Conservation (phyloP, 2,113 vertebrate species). For the Podilymbus podiceps region DNA sequence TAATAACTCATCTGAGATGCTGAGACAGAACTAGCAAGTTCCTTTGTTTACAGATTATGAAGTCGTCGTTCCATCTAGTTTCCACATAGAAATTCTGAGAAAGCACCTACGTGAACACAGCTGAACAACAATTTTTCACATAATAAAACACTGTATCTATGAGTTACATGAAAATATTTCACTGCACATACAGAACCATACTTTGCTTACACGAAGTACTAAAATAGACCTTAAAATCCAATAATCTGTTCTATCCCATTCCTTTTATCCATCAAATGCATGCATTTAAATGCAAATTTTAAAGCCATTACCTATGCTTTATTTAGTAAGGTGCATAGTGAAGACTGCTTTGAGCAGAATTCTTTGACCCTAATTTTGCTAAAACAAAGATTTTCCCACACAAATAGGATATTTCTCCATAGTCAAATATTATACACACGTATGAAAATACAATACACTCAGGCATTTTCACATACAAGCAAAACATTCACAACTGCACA, state of each 20-base stretch:
- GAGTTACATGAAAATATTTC: neutral
- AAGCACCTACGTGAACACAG: neutral
- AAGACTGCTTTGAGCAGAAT: neutral
- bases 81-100: neutral
- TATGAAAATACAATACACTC: neutral
- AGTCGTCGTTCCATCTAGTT: neutral
- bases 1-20: neutral
- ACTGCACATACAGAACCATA: neutral
- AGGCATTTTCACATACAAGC: neutral
- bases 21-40: neutral
- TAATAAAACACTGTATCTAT: neutral
- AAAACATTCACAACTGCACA: neutral
- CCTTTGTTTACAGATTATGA: neutral
- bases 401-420: neutral
- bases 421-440: rapidly evolving
- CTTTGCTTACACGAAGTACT: neutral
- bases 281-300: neutral
- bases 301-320: neutral
- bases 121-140: neutral
- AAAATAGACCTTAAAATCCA: neutral
- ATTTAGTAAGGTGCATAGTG: neutral
- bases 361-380: neutral
- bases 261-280: neutral
- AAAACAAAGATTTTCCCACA: neutral
- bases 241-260: neutral